Base-by-base conservation (phyloP, 23 tunicate species). In the Styela plicata region DNA sequence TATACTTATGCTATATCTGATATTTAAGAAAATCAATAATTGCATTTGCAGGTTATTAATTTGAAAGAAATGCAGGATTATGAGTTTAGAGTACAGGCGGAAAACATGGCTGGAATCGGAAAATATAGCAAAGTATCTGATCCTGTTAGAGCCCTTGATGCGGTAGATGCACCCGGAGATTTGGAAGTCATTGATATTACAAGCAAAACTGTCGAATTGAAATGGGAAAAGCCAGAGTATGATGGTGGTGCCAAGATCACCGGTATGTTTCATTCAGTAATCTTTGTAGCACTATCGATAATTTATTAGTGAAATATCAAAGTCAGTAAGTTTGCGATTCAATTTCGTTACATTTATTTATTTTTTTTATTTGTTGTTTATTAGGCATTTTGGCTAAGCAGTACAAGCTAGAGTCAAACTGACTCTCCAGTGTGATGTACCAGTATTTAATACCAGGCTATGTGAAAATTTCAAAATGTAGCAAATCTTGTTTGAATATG, bases 41-140 rank as follows among this genome's bases (percentile, higher is more conserved):
- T n/a, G n/a, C n/a, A n/a, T n/a, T n/a, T n/a, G n/a, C 2, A 76
- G 81, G 81, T 88, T 17, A 88, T 82, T 29, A 86, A 86, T 74
- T 53, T 95, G 32, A 84, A 87, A 30, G 89, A 90, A 68, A 89
- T 89, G 3, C 83, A 86, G 0, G 92, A 95, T 36, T 95, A 95
- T 80, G 92, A 86, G 69, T 95, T 90, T 79, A 88, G 99, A 24
- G 89, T 95, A 25, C 66, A 44, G n/a, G 99, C 99, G 17, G 92
- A 86, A 71, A 95, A 95, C 80, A 83, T 83, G 1, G 99, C 99
- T 34, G 99, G 99, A 24, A 16, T 69, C 23, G 99, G 99, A 63
- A 86, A 79, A 33, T n/a, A 61, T 23, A 86, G 92, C 80, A 86
- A 87, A 69, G 64, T 95, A 2, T 95, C 99, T 5, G 90, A 90